Evolutionary conservation across 2,888 invertebrate species (phyloP).

Genomic region (Microctonus brassicae): DNA sequence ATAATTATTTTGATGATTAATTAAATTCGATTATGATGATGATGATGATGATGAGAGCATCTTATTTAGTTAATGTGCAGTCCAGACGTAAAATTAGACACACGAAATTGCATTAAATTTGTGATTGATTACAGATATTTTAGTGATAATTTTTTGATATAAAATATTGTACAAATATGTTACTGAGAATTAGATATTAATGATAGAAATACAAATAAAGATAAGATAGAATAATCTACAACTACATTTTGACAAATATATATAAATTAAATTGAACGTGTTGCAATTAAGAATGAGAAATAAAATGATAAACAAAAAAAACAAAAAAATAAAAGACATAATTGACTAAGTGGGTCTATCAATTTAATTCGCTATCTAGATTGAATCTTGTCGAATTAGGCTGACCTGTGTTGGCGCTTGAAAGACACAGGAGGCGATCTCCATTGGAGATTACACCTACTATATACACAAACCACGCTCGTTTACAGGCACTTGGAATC

Average conservation of each 20-base stretch:
- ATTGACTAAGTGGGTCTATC: conserved; percentile 31
- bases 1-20: conserved; percentile 59
- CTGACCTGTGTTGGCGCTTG: conserved; percentile 2
- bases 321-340: conserved; percentile 13
- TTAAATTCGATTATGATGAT: conserved; percentile 63
- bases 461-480: conserved; percentile 3
- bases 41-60: conserved; percentile 24
- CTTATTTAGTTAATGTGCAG: conserved; percentile 43
- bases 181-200: no score
- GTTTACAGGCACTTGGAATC: conserved; percentile 37
- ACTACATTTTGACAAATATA: neutral
- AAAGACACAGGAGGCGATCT: conserved; percentile 20
- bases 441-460: conserved; percentile 35
- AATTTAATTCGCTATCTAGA: conserved; percentile 28
- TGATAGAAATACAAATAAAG: no score
- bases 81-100: no score
- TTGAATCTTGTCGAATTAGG: conserved; percentile 36
- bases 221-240: no score
- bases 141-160: no score
- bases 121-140: no score
- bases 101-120: no score
- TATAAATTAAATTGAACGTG: neutral
- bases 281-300: neutral
- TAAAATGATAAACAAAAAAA: neutral
- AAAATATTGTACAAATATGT: no score